Base-by-base conservation (phyloP, 2,888 invertebrate species). In the Drosophila nr. perissopoda region DNA sequence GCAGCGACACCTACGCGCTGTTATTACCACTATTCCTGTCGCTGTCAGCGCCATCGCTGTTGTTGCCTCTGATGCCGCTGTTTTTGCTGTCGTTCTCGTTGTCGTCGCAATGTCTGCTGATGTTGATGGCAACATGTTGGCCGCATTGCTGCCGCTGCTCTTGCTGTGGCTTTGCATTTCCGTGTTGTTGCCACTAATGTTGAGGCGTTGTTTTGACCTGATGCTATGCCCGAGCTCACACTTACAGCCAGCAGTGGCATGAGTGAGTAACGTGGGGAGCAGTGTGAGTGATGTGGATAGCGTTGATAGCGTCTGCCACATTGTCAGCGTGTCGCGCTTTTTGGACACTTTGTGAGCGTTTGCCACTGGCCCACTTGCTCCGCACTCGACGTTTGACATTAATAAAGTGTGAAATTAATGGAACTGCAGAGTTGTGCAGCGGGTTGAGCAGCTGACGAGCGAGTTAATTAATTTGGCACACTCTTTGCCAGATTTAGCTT, bases 381-480 rank as follows among this genome's bases (percentile, higher is more conserved):
- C 45, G 33, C 70, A 79, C 89, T 83, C 70, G 78, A 72, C 78
- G 56, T 56, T 56, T 86, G 91, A 91, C 91, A 91, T 91, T 91
- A 91, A 91, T 91, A 91, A 90, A 89, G 91, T 91, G 87, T 80
- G 83, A 85, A 87, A 83, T 84, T 82, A 86, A 78, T 82, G 79
- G 70, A 72, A 69, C 76, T 65, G 65, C 68, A 62, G 58, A 54
- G 68, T 27, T 72, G 56, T 66, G 69, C 59, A 36, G 52, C 38
- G 62, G 38, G 33, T 36, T 8, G 16, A 33, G 65, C 52, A 53
- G 63, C 48, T 48, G 56, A 60, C 36, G 11, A 56, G 64, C 61
- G 48, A 69, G 63, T 64, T 56, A 71, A 75, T 80, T 75, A 80
- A 66, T 75, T 75, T 72, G 67, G 68, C 68, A 52, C 64, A 63